Percentiles rank a stretch among this genome's conserved stretches.
phyloP scores from a whole-genome alignment of 2,797 vertebrate genomes.

The Sebastes itinus region DNA sequence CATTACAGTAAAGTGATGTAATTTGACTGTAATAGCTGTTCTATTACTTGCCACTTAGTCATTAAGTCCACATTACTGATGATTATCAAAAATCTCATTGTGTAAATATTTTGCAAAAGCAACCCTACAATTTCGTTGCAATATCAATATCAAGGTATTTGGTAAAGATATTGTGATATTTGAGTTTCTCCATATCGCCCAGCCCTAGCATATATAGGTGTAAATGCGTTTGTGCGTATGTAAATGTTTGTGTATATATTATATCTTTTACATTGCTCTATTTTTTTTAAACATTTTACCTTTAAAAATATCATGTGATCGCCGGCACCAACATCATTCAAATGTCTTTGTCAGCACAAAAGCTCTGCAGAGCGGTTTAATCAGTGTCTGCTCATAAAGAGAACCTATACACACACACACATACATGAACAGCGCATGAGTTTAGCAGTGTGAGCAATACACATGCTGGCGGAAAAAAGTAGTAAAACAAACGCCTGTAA shows the following conservation, averaged over 20 bases:
- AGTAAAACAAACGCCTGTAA: conserved; percentile 66
- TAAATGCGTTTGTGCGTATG: background rate
- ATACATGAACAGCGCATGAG: background rate
- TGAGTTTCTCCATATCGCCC: no score
- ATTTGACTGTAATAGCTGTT: no score
- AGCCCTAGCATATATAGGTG: background rate
- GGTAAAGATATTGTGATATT: no score
- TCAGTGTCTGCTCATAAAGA: conserved; percentile 56
- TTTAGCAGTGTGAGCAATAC: conserved; percentile 45
- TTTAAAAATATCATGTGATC: background rate
- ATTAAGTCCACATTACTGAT: no score
- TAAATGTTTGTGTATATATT: background rate
- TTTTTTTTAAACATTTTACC: background rate
- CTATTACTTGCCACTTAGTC: no score
- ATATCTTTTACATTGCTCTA: background rate
- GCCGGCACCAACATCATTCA: background rate
- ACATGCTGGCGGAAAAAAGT: conserved; percentile 66
- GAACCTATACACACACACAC: background rate
- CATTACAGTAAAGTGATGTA: no score
- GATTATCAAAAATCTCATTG: no score
- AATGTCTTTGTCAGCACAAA: conserved; percentile 51
- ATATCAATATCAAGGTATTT: no score
- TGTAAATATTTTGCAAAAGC: no score
- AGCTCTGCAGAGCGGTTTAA: conserved; percentile 28
- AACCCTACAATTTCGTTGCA: no score